Evolutionary conservation across 2,797 vertebrate genomes (phyloP).

Genomic region (Enteromius argenteus): DNA sequence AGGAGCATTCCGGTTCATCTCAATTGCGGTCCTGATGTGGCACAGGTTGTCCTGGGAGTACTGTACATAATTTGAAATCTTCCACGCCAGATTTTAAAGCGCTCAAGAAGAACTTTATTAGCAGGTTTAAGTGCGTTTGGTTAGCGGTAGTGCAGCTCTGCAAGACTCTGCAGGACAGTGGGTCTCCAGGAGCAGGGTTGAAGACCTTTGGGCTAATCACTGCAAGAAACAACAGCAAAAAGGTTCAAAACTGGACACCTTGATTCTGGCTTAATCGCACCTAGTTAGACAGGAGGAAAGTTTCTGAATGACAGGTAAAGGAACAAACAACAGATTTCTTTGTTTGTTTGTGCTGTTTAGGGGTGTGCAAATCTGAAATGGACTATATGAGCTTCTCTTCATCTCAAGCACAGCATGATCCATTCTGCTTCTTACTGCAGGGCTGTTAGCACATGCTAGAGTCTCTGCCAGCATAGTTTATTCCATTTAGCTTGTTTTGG

Average conservation of each 20-base stretch:
- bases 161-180: not conserved
- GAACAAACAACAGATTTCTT: not conserved
- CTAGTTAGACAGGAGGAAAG: not conserved
- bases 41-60: not conserved
- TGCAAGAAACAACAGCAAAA: not conserved
- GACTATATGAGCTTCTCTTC: not conserved
- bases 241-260: not conserved
- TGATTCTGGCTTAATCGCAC: not conserved
- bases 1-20: not conserved
- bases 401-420: not conserved
- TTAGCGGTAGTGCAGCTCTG: not conserved
- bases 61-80: constrained; percentile 1
- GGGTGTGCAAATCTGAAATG: not conserved
- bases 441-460: not conserved
- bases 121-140: not conserved
- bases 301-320: not conserved
- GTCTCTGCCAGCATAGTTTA: not conserved
- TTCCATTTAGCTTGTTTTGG: not conserved
- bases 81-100: not conserved
- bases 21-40: not conserved
- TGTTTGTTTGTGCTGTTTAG: not conserved
- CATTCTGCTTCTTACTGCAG: constrained; percentile 3
- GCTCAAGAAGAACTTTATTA: not conserved
- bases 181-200: not conserved
- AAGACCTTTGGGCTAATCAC: not conserved